phyloP scores from a whole-genome alignment of 2,113 vertebrate species.

The Daubentonia madagascariensis region DNA sequence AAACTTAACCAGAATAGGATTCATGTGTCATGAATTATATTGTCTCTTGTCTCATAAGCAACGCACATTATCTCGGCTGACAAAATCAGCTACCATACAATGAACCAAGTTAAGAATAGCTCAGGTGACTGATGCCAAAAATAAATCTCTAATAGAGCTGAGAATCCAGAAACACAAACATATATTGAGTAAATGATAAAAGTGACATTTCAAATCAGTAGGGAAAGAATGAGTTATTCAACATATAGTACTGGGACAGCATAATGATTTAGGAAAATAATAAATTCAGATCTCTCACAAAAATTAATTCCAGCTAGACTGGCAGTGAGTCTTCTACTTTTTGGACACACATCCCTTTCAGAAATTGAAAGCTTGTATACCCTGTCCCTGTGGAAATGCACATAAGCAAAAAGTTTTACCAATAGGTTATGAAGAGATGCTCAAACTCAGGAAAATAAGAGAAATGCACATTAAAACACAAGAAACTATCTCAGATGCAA shows the following conservation, averaged over 20 bases:
- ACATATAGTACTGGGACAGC: background rate
- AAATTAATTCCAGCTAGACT: conserved; percentile 18
- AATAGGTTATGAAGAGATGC: background rate
- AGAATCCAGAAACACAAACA: conserved; percentile 31
- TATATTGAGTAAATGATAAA: background rate
- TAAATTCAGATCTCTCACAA: background rate
- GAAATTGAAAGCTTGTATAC: background rate
- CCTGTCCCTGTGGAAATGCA: background rate
- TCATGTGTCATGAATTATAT: conserved; percentile 7
- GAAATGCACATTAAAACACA: background rate
- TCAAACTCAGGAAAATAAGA: background rate
- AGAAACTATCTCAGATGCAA: background rate
- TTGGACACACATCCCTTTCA: background rate
- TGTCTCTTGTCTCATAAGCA: background rate
- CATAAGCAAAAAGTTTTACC: background rate
- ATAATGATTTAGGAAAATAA: background rate
- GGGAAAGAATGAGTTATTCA: background rate
- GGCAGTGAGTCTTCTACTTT: background rate
- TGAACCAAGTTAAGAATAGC: conserved; percentile 49
- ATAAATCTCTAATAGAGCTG: conserved; percentile 5
- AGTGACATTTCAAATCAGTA: background rate
- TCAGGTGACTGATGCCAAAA: conserved; percentile 61
- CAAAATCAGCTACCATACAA: conserved; percentile 29
- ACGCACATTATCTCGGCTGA: conserved; percentile 12
- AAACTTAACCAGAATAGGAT: conserved; percentile 7